Percentiles rank a stretch among this genome's conserved stretches.
phyloP scores from a whole-genome alignment of 2,797 vertebrate species.

The Spheniscus humboldti region DNA sequence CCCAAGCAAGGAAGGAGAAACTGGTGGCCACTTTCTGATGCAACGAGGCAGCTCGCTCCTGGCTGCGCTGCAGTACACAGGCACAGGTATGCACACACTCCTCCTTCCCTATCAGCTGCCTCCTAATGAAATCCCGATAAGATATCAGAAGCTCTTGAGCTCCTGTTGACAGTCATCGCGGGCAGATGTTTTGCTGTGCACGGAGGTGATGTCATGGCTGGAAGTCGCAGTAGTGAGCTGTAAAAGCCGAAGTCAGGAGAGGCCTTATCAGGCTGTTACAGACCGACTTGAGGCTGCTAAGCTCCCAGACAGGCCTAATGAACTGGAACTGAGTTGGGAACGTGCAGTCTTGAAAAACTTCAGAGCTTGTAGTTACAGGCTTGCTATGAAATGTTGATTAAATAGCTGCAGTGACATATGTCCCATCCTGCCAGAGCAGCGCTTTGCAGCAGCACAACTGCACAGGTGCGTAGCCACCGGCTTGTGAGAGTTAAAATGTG shows the following conservation, averaged over 20 bases:
- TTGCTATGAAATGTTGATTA: slow-evolving; percentile 40
- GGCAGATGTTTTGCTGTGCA: not conserved
- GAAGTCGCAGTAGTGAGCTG: not conserved
- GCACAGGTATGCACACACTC: not conserved
- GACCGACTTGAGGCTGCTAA: not conserved
- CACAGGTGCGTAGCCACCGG: not conserved
- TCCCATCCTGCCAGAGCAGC: not conserved
- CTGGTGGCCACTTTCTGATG: not conserved
- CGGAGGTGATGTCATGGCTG: not conserved
- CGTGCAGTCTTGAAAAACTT: not conserved
- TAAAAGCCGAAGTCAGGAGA: not conserved
- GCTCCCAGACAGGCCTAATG: slow-evolving; percentile 22
- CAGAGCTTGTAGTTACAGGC: not conserved
- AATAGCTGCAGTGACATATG: not conserved
- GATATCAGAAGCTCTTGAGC: not conserved
- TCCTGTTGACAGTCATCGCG: not conserved
- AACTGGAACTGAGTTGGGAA: not conserved
- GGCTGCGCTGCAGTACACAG: fast-evolving
- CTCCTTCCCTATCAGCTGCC: not conserved
- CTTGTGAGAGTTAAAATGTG: not conserved
- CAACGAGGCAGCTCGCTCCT: not conserved
- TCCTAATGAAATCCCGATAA: not conserved
- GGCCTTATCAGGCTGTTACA: not conserved
- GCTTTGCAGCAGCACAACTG: not conserved
- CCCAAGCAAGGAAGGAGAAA: not conserved